phyloP scores from a whole-genome alignment of 2,113 vertebrate species.

The Alethe castanea region DNA sequence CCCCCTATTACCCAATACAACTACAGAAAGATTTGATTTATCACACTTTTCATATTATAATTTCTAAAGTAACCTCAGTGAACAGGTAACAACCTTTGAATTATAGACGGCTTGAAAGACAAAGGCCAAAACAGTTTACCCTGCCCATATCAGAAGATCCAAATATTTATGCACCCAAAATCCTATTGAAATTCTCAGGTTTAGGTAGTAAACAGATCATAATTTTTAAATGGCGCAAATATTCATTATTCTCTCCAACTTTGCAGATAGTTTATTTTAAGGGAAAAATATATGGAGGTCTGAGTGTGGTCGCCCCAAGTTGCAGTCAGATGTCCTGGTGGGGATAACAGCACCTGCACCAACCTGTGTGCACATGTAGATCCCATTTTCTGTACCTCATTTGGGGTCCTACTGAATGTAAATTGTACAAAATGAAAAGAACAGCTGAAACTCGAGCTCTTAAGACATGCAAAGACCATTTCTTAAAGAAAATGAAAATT shows the following conservation, averaged over 20 bases:
- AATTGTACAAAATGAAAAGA: background rate
- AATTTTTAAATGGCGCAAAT: background rate
- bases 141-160: background rate
- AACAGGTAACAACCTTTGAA: background rate
- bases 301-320: background rate
- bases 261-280: background rate
- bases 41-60: background rate
- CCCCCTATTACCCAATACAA: background rate
- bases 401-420: background rate
- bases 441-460: background rate
- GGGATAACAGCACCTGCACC: background rate
- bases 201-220: background rate
- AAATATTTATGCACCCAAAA: background rate
- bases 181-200: background rate
- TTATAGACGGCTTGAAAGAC: background rate
- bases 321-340: background rate
- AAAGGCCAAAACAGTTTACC: background rate
- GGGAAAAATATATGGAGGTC: background rate
- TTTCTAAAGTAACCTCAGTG: background rate
- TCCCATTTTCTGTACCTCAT: background rate
- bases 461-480: background rate
- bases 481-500: background rate
- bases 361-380: background rate
- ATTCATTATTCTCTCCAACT: background rate
- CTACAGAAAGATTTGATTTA: background rate